phyloP scores from a whole-genome alignment of 2,113 vertebrate genomes.

The Eclectus roratus region DNA sequence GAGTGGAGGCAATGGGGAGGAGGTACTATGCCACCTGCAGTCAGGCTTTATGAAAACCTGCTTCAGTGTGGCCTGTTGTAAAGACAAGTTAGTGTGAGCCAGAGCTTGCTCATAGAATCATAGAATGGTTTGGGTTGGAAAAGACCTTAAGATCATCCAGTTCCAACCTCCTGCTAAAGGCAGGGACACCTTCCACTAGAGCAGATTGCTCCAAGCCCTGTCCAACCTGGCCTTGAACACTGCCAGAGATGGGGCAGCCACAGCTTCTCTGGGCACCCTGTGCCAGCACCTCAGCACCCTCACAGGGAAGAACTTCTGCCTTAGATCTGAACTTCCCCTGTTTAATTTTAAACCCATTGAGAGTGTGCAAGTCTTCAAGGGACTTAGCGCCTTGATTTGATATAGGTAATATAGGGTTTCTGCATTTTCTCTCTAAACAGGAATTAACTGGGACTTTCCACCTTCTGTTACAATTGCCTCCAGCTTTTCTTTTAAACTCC shows the following conservation, averaged over 20 bases:
- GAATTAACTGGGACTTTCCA: background rate
- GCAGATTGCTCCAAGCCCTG: background rate
- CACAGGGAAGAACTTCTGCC: background rate
- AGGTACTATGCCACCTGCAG: background rate
- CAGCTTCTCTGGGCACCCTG: background rate
- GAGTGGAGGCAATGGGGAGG: background rate
- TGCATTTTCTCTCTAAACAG: background rate
- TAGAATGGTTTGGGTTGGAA: background rate
- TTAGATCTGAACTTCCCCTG: background rate
- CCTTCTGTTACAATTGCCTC: background rate
- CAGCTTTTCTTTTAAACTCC: background rate
- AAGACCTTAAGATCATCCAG: background rate
- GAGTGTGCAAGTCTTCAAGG: background rate
- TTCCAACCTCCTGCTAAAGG: background rate
- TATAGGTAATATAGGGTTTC: background rate
- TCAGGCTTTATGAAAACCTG: background rate
- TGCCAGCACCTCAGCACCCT: background rate
- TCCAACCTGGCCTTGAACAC: background rate
- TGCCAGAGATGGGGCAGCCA: background rate
- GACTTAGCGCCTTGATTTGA: background rate
- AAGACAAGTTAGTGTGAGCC: background rate
- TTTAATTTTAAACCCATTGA: background rate
- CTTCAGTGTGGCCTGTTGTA: background rate
- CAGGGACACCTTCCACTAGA: background rate
- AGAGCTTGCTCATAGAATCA: background rate